Conservation (phyloP, 2,113 vertebrate species). For the Hoplias malabaricus region DNA sequence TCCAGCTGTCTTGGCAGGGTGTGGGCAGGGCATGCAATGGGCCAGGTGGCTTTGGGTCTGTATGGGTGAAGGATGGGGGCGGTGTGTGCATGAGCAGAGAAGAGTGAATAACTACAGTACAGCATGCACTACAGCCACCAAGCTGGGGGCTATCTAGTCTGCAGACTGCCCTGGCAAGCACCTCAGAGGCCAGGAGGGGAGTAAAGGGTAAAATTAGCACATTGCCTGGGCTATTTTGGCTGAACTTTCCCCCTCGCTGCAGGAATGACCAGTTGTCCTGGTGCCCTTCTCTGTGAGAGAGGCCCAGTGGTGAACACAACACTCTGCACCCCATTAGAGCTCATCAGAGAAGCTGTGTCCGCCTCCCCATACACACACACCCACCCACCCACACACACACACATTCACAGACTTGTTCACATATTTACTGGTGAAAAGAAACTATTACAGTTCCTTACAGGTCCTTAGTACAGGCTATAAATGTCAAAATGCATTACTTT, state of each 20-base stretch:
- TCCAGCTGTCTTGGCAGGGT: constrained; percentile 14
- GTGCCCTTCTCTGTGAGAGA: constrained; percentile 36
- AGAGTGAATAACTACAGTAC: background rate
- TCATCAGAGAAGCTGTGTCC: constrained; percentile 32
- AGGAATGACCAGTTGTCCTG: constrained; percentile 60
- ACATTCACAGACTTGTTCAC: background rate
- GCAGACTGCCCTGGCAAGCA: constrained; percentile 16
- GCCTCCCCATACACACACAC: too few relatives aligned
- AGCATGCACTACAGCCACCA: background rate
- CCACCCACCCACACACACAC: background rate
- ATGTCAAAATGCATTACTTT: too few relatives aligned
- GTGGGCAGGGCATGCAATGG: background rate
- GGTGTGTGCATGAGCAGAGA: background rate
- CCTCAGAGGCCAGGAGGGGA: constrained; percentile 31
- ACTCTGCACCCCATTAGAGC: constrained; percentile 46
- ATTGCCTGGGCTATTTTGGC: constrained; percentile 58
- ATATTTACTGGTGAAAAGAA: too few relatives aligned
- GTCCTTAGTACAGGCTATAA: too few relatives aligned
- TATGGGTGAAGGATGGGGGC: background rate
- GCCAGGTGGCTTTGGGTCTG: constrained; percentile 4
- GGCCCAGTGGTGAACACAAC: constrained; percentile 33
- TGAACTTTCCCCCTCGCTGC: constrained; percentile 43
- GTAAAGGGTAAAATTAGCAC: constrained; percentile 62
- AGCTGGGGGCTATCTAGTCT: background rate
- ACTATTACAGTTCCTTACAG: too few relatives aligned